Evolutionary conservation across 1,140 invertebrate genomes (phyloP), one percentile per base, ranked within the genome.

Genomic region (Euwallacea fornicatus): DNA sequence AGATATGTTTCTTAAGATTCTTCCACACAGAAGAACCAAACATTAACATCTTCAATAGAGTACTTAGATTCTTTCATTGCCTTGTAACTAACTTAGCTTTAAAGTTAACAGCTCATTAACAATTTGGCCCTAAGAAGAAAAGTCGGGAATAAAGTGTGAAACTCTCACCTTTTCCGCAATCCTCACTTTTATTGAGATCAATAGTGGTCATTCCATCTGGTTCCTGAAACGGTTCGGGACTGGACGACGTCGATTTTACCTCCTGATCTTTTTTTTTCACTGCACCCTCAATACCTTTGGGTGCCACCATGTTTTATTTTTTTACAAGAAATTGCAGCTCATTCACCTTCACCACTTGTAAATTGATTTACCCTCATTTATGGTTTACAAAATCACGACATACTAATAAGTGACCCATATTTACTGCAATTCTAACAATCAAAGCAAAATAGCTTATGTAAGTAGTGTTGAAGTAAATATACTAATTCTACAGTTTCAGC

Each of bases 131-230:
- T 33, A 33, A 33, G 21, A 33, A 33, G 21, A 33, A 33, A 33
- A 33, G 21, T 33, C 21, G 21, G 1, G 21, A 33, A 33, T 1
- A 33, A 33, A 33, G 4, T 4, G 47, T 50, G 21, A 33, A 33
- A 33, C 21, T 7, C 50, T 76, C 50, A 74, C 65, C 65, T 3
- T 54, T 53, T 33, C 41, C 42, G 47, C 64, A 50, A 61, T 72
- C 71, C 53, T 73, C 70, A 53, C 50, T 69, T 56, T 66, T 72
- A 70, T 76, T 73, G 42, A 80, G 66, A 60, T 80, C 79, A 42
- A 81, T 75, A 15, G 74, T 75, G 9, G 74, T 77, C 78, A 81
- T 79, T n/a, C 76, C 78, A 55, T 79, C 77, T 3, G 79, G 79
- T 73, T 81, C 79, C 58, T 65, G 53, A 58, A 80, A 80, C 4